Conservation (phyloP, 2,113 vertebrate genomes). For the Helogale parvula region DNA sequence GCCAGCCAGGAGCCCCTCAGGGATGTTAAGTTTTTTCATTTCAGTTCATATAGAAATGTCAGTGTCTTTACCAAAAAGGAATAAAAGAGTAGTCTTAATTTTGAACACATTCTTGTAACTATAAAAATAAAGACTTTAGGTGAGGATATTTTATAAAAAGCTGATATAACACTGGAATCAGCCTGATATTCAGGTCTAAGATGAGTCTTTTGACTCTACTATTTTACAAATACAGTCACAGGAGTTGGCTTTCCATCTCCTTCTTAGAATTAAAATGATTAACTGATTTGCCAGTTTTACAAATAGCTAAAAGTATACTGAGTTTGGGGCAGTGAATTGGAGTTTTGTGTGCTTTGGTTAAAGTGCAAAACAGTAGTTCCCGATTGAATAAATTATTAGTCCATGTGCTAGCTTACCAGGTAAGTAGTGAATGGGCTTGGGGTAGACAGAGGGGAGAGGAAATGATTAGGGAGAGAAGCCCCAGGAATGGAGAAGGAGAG, state of each 20-base stretch:
- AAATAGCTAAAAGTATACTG: constrained; percentile 35
- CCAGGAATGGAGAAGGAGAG: background rate
- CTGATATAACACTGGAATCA: background rate
- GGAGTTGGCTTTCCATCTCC: background rate
- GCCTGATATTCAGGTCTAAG: background rate
- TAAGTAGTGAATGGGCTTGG: background rate
- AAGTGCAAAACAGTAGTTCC: background rate
- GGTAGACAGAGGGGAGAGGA: background rate
- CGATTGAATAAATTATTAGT: background rate
- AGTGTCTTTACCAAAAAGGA: constrained; percentile 29
- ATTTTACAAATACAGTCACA: constrained; percentile 47
- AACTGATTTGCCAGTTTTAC: constrained; percentile 4
- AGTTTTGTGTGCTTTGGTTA: constrained; percentile 11
- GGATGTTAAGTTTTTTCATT: background rate
- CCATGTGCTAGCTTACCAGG: background rate
- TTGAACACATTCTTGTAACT: constrained; percentile 39
- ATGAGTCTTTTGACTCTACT: constrained; percentile 41
- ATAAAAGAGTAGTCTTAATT: constrained; percentile 30
- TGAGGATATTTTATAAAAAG: constrained; percentile 22
- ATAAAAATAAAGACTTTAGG: constrained; percentile 36
- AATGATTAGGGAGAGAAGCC: background rate
- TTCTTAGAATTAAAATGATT: constrained; percentile 31
- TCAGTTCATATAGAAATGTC: constrained; percentile 49
- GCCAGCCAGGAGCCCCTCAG: background rate
- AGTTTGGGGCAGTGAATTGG: background rate